Evolutionary conservation across 2,113 vertebrate genomes (phyloP).

Genomic region (Natator depressus): DNA sequence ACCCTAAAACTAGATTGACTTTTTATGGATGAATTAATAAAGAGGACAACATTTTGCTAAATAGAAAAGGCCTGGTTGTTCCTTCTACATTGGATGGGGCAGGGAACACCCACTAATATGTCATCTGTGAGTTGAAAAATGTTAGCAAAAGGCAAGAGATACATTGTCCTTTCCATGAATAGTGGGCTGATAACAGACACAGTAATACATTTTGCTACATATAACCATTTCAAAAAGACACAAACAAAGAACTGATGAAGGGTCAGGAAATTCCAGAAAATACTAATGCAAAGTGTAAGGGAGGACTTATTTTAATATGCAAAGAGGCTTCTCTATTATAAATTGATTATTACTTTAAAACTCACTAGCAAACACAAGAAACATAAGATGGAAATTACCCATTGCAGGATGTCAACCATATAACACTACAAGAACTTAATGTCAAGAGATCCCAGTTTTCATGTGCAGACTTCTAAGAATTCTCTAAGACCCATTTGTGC

Average conservation of each 20-base stretch:
- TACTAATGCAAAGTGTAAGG: background rate
- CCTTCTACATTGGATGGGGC: background rate
- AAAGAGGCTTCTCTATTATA: background rate
- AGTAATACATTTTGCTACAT: no score
- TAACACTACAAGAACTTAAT: background rate
- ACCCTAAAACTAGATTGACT: background rate
- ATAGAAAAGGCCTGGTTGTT: background rate
- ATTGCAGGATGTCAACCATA: background rate
- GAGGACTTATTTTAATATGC: background rate
- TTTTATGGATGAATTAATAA: background rate
- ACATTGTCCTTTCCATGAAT: background rate
- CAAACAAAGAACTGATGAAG: background rate
- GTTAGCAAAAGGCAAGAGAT: background rate
- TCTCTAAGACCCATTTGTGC: background rate
- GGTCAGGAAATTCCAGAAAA: background rate
- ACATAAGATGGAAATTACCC: background rate
- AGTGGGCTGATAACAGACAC: background rate
- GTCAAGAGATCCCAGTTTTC: background rate
- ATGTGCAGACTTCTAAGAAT: background rate
- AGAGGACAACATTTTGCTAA: background rate
- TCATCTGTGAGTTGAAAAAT: background rate
- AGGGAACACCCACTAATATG: background rate
- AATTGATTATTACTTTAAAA: background rate
- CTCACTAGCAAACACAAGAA: background rate
- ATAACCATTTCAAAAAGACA: no score